Conservation (phyloP, 2,113 vertebrate genomes). For the Calidris pugnax region DNA sequence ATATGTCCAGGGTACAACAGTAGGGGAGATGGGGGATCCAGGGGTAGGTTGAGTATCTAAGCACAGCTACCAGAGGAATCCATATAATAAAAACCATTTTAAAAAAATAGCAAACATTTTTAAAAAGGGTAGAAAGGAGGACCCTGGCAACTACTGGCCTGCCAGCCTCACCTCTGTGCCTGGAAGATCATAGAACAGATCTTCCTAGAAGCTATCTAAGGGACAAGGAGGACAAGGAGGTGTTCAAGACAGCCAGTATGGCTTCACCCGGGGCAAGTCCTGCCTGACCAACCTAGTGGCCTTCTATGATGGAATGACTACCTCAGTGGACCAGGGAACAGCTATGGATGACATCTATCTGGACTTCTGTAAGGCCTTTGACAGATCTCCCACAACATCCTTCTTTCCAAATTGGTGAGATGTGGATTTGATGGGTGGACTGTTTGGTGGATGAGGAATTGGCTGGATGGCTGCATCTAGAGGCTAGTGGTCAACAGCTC, state of each 20-base stretch:
- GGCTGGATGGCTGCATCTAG: not conserved
- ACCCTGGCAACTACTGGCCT: not conserved
- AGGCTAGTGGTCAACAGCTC: not conserved
- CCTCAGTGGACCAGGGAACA: not conserved
- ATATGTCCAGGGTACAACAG: not conserved
- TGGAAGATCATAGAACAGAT: not conserved
- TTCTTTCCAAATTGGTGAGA: too few species aligned
- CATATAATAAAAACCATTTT: too few species aligned
- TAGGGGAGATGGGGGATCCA: not conserved
- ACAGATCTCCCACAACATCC: not conserved
- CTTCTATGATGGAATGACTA: not conserved
- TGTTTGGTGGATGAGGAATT: not conserved
- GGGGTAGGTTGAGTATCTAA: not conserved
- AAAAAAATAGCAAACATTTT: not conserved
- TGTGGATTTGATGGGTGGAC: not conserved
- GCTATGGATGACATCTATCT: not conserved
- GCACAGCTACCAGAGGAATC: not conserved
- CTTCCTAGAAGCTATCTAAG: not conserved
- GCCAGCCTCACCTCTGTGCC: not conserved
- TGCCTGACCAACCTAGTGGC: not conserved
- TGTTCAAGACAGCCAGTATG: not conserved
- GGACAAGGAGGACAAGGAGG: not conserved
- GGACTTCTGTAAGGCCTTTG: not conserved
- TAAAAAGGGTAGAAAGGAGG: not conserved
- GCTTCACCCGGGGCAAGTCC: not conserved